A percentile compares a stretch with the other conserved stretches of the same genome.
Evolutionary conservation across 2,888 invertebrate species (phyloP).

Genomic region (Dryomyza anilis): DNA sequence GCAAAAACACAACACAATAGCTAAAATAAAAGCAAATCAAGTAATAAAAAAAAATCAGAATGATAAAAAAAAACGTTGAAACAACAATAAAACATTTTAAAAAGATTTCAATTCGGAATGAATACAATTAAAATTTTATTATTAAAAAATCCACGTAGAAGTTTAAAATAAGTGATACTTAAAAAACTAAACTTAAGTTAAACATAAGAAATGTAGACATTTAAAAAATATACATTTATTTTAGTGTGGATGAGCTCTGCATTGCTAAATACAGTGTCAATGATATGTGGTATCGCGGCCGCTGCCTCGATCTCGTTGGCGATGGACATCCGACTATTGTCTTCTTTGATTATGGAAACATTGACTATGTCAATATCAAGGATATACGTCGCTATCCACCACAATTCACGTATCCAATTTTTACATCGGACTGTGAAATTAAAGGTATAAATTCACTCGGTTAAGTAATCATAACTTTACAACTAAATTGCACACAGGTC

Average conservation of each 20-base stretch:
- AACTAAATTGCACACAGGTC: conserved; percentile 24
- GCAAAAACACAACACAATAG: too few species aligned
- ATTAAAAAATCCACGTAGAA: background rate
- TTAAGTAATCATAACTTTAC: background rate
- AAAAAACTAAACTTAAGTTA: background rate
- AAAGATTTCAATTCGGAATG: background rate
- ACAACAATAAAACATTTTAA: too few species aligned
- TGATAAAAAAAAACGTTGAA: too few species aligned
- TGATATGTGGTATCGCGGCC: conserved; percentile 55
- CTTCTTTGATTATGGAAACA: conserved; percentile 58
- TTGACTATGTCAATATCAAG: conserved; percentile 43
- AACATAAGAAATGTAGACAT: background rate
- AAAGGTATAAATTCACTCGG: conserved; percentile 36
- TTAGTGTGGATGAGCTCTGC: conserved; percentile 52
- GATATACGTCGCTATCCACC: conserved; percentile 54
- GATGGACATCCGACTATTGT: conserved; percentile 56
- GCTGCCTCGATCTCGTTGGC: conserved; percentile 54
- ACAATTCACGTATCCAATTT: conserved; percentile 50
- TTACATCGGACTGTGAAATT: conserved; percentile 50
- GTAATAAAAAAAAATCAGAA: too few species aligned
- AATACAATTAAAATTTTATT: background rate
- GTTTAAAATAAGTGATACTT: too few species aligned
- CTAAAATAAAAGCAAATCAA: too few species aligned
- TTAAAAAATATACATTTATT: too few species aligned
- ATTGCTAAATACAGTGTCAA: conserved; percentile 49